Evolutionary conservation across 2,113 vertebrate genomes (phyloP), one percentile per base, ranked within the genome.

Genomic region (Oryzias woworae): DNA sequence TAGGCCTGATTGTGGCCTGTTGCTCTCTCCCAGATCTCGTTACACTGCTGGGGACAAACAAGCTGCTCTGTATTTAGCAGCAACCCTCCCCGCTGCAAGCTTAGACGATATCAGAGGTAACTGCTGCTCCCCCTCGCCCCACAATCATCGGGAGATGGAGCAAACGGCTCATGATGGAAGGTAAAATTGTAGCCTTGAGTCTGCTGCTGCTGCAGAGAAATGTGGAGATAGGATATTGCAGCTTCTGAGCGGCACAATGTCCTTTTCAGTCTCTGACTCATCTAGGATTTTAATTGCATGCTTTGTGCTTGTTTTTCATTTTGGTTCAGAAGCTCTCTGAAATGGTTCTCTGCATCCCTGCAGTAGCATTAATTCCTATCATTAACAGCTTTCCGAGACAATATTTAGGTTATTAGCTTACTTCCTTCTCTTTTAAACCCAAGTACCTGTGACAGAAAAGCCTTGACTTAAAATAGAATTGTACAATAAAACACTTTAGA

Each of bases 11-110:
- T 78, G 86, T 82, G 80, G 68, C 81, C 67, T 58, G 73, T 71
- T 71, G 73, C 75, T 80, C 85, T 90, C 83, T 77, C 75, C 68
- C 55, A 69, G 83, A 88, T 90, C 83, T 69, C 58, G 80, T 90
- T 90, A 87, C 88, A 77, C 66, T 80, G 77, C 79, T 75, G 78
- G 77, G 80, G 83, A 88, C 82, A 88, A 66, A 78, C 69, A 80
- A 75, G 73, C 77, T 64, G 81, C 74, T 78, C 85, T 77, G 76
- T 74, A 85, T 85, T 85, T 84, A 85, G 84, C 75, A 73, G 75
- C 82, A 61, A 53, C 53, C 62, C 55, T 67, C 62, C 28, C 52
- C 46, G 43, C 58, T 77, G 81, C 6, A 24, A 80, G 71, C 80
- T 57, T 18, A 73, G 66, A 71, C 56, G 62, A 81, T 54, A 69